Evolutionary conservation across 2,113 vertebrate genomes (phyloP).

Genomic region (Rhipidura dahli): DNA sequence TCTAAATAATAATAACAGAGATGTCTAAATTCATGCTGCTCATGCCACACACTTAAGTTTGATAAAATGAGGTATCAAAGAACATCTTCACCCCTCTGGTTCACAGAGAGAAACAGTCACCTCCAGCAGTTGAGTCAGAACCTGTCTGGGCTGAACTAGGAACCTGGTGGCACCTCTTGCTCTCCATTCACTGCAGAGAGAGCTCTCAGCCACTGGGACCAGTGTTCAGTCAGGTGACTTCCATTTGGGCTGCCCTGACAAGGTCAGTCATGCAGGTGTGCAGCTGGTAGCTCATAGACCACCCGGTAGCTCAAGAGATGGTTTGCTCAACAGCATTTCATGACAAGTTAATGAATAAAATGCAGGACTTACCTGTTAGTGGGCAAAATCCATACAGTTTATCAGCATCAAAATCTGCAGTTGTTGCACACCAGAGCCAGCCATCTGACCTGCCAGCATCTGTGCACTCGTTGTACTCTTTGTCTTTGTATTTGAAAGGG

Average conservation of each 20-base stretch:
- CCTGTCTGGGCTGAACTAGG: background rate
- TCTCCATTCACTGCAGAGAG: background rate
- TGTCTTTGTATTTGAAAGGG: constrained; percentile 81
- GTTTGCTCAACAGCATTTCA: background rate
- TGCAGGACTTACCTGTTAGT: constrained; percentile 71
- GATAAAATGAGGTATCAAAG: background rate
- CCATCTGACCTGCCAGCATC: constrained; percentile 74
- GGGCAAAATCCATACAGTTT: constrained; percentile 87
- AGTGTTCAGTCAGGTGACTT: background rate
- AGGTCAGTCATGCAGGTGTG: background rate
- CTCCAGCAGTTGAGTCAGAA: background rate
- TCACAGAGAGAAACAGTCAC: background rate
- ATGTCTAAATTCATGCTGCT: background rate
- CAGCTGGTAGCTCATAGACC: background rate
- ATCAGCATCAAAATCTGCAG: constrained; percentile 74
- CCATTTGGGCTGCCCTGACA: background rate
- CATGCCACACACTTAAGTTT: background rate
- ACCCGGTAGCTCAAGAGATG: background rate
- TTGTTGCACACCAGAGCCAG: constrained; percentile 85
- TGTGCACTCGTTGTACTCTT: constrained; percentile 84
- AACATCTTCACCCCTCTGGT: background rate
- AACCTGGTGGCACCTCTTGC: background rate
- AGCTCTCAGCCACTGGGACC: rapidly evolving
- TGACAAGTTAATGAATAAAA: background rate
- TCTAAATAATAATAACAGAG: background rate